Base-by-base conservation (phyloP, 2,888 invertebrate species). In the Eumacrocentrus americanus region DNA sequence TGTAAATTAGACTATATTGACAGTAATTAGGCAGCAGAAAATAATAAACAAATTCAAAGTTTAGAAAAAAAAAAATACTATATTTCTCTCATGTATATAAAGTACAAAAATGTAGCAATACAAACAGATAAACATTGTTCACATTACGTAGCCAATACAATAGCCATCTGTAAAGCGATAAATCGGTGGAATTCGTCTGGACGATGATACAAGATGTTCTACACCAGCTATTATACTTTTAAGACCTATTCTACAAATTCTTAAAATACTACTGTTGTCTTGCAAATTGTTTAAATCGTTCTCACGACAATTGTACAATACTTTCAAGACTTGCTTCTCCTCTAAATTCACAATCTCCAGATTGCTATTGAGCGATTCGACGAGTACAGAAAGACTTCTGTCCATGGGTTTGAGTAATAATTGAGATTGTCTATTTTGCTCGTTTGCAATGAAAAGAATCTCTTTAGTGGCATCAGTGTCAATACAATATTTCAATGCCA, bases 231-330 rank as follows among this genome's bases (percentile, higher is more conserved):
- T 64, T 60, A 81, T 71, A 57, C 76, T 68, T 12, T 65, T 63
- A 9, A 76, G 65, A 60, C 72, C 67, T 22, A 80, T 69, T 63
- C 72, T 70, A 46, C 73, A 72, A 42, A 72, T 71, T 44, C 70
- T 74, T 5, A 65, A 54, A 59, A n/a, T n/a, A n/a, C n/a, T n/a
- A n/a, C 65, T 67, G 42, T 69, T 64, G 25, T 62, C 47, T 23
- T 47, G 60, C 12, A 58, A 40, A 16, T 66, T 66, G 25, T 60
- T 60, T 1, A 35, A 35, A 35, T 67, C 60, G 23, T 44, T 64
- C 35, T 74, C 74, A n/a, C n/a, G 72, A 60, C 76, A 77, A 44
- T 73, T 75, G 38, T 79, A 81, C 47, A 80, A 68, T 23, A 79
- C 71, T 70, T 80, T 80, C 14, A 72, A 69, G 22, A 74, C 77